Evolutionary conservation across 2,888 invertebrate genomes (phyloP).

Genomic region (Blera fallax): DNA sequence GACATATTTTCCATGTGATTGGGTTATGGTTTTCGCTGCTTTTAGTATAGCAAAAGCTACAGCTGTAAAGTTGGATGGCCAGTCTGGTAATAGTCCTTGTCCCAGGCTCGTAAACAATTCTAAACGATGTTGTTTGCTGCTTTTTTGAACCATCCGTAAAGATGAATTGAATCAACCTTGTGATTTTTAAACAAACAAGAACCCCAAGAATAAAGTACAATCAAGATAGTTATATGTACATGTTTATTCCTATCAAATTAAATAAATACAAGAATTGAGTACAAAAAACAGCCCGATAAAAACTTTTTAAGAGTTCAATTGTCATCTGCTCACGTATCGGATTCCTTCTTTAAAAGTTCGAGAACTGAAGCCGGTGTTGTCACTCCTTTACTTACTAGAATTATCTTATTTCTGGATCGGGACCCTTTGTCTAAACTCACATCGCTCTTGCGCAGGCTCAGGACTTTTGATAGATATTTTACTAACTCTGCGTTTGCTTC

Average conservation of each 20-base stretch:
- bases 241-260: not conserved
- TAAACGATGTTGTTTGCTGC: too few relatives aligned
- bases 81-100: too few relatives aligned
- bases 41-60: too few relatives aligned
- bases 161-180: too few relatives aligned
- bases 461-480: conserved; percentile 87
- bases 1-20: too few relatives aligned
- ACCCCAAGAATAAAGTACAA: too few relatives aligned
- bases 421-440: conserved; percentile 86
- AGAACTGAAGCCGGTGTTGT: conserved; percentile 82
- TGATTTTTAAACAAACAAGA: too few relatives aligned
- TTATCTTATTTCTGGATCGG: conserved; percentile 84
- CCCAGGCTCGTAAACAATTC: too few relatives aligned
- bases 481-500: conserved; percentile 90
- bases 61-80: too few relatives aligned
- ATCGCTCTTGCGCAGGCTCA: conserved; percentile 87
- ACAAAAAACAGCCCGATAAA: not conserved
- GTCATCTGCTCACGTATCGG: conserved; percentile 1
- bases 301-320: not conserved
- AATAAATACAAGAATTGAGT: not conserved
- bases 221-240: not conserved
- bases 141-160: too few relatives aligned
- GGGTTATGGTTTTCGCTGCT: too few relatives aligned
- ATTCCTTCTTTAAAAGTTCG: conserved; percentile 81
- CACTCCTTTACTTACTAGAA: conserved; percentile 82